Evolutionary conservation across 2,888 invertebrate genomes (phyloP).

Genomic region (Ochropacha duplaris): DNA sequence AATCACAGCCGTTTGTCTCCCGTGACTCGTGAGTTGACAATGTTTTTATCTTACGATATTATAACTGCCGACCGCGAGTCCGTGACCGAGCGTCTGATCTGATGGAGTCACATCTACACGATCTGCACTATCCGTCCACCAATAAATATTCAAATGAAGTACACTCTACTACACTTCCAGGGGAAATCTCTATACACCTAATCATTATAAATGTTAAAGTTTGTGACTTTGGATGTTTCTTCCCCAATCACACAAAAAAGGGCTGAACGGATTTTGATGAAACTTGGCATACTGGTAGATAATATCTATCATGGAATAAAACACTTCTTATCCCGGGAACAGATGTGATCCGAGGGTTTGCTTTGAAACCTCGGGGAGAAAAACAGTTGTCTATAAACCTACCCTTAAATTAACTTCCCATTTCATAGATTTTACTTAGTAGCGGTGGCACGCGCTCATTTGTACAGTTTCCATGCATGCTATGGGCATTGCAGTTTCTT

Average conservation of each 20-base stretch:
- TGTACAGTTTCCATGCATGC: background rate
- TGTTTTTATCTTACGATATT: conserved; percentile 1
- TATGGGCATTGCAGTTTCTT: background rate
- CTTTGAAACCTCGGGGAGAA: too few species aligned
- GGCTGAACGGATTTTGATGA: too few species aligned
- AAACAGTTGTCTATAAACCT: too few species aligned
- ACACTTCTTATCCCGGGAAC: too few species aligned
- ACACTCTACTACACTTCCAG: background rate
- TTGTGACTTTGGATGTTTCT: too few species aligned
- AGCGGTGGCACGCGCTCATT: background rate
- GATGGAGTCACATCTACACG: background rate
- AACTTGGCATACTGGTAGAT: too few species aligned
- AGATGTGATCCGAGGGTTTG: too few species aligned
- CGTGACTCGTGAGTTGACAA: too few species aligned
- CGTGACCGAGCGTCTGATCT: too few species aligned
- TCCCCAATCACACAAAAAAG: too few species aligned
- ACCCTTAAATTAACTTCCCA: background rate
- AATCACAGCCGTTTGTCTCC: conserved; percentile 32
- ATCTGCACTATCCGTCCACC: background rate
- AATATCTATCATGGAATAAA: too few species aligned
- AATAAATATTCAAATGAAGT: background rate
- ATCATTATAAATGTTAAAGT: too few species aligned
- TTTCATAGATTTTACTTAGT: background rate
- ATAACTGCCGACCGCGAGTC: background rate
- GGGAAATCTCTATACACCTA: background rate